These are phyloP conservation scores for Falco naumanni DNA, from an alignment of 2,797 vertebrate species.

Conservation along the genomic window DNA sequence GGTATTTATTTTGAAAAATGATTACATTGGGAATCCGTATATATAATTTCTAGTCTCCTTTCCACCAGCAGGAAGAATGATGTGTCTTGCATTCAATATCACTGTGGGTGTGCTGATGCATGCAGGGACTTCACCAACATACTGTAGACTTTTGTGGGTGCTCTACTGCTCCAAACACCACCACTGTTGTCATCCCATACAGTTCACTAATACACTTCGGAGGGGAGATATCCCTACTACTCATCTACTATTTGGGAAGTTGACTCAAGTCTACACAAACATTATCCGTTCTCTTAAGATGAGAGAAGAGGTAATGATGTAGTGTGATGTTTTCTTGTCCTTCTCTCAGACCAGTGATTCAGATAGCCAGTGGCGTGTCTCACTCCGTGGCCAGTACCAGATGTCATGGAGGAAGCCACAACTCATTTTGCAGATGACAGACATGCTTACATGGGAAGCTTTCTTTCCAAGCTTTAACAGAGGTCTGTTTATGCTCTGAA, in stretches of 20 bases:
- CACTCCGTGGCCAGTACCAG: neutral
- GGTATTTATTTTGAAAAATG: neutral
- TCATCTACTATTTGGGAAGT: neutral
- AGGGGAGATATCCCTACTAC: neutral
- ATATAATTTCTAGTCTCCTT: neutral
- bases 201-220: neutral
- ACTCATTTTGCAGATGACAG: constrained; percentile 10
- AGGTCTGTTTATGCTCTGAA: neutral
- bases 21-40: neutral
- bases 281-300: neutral
- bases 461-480: neutral
- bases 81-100: neutral
- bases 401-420: constrained; percentile 18
- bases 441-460: constrained; percentile 1
- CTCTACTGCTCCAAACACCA: neutral
- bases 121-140: neutral
- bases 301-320: neutral
- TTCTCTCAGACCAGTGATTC: constrained; percentile 3
- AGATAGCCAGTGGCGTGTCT: neutral
- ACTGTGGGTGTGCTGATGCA: neutral
- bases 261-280: neutral
- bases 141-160: neutral
- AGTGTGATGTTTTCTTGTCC: constrained; percentile 4
- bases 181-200: rapidly evolving
- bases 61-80: neutral